Percentiles rank a stretch among this genome's conserved stretches.
These are phyloP conservation scores for Murina feae DNA, from an alignment of 2,113 vertebrate species.

Conservation along the genomic window DNA sequence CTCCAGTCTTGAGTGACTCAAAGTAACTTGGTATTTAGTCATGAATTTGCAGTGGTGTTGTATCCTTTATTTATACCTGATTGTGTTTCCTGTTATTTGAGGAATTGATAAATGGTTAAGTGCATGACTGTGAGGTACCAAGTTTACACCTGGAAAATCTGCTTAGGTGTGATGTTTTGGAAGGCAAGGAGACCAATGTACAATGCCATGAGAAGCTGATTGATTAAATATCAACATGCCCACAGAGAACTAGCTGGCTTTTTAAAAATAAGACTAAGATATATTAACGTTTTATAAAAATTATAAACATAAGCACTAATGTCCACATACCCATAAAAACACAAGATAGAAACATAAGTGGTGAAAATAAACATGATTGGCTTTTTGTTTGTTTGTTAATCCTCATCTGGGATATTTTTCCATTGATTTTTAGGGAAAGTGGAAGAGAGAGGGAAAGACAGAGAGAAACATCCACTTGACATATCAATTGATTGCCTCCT, in stretches of 20 bases:
- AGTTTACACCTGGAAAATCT: not conserved
- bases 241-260: not conserved
- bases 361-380: not conserved
- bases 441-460: no score
- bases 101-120: not conserved
- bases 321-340: not conserved
- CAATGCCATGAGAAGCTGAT: not conserved
- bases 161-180: not conserved
- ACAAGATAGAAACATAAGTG: not conserved
- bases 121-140: not conserved
- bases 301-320: not conserved
- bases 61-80: not conserved
- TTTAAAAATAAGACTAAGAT: not conserved
- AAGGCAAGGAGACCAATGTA: not conserved
- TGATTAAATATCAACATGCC: not conserved
- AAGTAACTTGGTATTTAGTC: not conserved
- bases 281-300: not conserved
- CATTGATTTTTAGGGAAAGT: not conserved
- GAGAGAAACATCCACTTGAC: no score
- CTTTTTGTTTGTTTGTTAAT: not conserved
- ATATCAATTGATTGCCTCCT: no score
- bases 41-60: not conserved
- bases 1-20: not conserved
- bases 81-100: not conserved
- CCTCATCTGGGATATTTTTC: not conserved